Conservation (phyloP, 1,140 invertebrate species). For the Fopius arisanus region DNA sequence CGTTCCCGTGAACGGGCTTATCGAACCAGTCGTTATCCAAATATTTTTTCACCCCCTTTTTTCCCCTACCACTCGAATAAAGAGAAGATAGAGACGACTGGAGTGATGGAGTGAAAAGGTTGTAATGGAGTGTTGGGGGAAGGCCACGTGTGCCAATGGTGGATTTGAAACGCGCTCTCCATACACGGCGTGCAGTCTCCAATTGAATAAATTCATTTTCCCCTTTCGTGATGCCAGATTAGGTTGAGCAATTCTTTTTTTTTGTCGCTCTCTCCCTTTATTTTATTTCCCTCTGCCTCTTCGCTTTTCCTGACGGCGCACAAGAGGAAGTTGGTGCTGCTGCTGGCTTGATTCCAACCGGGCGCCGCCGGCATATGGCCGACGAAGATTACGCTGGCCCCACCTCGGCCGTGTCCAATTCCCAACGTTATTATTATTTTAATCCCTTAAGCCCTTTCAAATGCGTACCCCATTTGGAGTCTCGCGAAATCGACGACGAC, state of each 20-base stretch:
- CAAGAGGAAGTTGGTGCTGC: conserved; percentile 29
- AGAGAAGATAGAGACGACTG: not conserved
- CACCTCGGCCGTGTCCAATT: conserved; percentile 54
- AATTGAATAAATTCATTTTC: conserved; percentile 56
- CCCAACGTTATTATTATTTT: conserved; percentile 59
- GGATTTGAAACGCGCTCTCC: conserved; percentile 29
- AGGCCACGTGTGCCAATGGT: conserved; percentile 15
- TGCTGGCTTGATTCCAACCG: conserved; percentile 51
- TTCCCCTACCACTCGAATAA: not conserved
- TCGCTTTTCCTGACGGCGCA: conserved; percentile 4
- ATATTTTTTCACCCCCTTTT: conserved; percentile 27
- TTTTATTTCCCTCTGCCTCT: conserved; percentile 17
- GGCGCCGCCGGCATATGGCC: conserved; percentile 40
- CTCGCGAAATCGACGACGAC: conserved; percentile 20
- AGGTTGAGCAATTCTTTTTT: conserved; percentile 49
- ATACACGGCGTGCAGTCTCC: conserved; percentile 28
- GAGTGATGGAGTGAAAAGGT: not conserved
- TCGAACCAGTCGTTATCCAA: conserved; percentile 31
- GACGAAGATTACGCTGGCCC: conserved; percentile 40
- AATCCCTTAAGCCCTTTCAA: conserved; percentile 46
- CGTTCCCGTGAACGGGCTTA: conserved; percentile 15
- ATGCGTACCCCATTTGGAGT: conserved; percentile 19
- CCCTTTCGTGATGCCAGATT: conserved; percentile 52
- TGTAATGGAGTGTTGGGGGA: not conserved
- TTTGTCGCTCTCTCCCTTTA: not conserved